Evolutionary conservation across 2,113 vertebrate species (phyloP).

Genomic region (Sminthopsis crassicaudata): DNA sequence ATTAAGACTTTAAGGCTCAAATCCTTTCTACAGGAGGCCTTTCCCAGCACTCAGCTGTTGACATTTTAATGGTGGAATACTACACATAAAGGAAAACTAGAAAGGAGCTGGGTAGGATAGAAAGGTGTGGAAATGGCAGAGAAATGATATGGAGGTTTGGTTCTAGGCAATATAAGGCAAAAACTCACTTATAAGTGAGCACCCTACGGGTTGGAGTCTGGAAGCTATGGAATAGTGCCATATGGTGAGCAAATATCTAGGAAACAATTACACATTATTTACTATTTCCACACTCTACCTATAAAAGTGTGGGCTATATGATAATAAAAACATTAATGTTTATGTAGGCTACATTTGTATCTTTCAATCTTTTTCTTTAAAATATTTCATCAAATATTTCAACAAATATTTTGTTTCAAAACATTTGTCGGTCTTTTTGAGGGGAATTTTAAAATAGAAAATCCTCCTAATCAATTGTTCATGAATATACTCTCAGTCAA

Average conservation of each 20-base stretch:
- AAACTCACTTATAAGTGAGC: not conserved
- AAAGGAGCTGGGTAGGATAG: not conserved
- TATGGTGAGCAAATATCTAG: not conserved
- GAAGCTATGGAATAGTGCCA: no score
- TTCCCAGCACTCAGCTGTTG: not conserved
- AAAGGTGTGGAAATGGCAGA: not conserved
- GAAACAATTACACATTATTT: not conserved
- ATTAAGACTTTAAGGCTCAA: not conserved
- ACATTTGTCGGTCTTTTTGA: slow-evolving; percentile 16
- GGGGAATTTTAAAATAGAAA: slow-evolving; percentile 31
- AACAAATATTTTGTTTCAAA: slow-evolving; percentile 21
- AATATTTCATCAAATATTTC: slow-evolving; percentile 30
- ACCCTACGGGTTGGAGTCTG: not conserved
- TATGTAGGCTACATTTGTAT: slow-evolving; percentile 37
- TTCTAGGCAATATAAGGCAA: not conserved
- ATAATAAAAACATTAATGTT: slow-evolving; percentile 27
- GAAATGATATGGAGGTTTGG: not conserved
- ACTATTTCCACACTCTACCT: slow-evolving; percentile 13
- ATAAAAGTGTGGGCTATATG: not conserved
- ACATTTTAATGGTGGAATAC: not conserved
- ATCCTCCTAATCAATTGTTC: slow-evolving; percentile 2
- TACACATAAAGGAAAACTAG: not conserved
- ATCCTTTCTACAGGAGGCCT: not conserved
- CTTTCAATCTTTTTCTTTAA: slow-evolving; percentile 26
- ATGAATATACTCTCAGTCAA: slow-evolving; percentile 13